These are phyloP conservation scores for Lacerta bilineata DNA, from an alignment of 2,797 vertebrate genomes.

Conservation along the genomic window DNA sequence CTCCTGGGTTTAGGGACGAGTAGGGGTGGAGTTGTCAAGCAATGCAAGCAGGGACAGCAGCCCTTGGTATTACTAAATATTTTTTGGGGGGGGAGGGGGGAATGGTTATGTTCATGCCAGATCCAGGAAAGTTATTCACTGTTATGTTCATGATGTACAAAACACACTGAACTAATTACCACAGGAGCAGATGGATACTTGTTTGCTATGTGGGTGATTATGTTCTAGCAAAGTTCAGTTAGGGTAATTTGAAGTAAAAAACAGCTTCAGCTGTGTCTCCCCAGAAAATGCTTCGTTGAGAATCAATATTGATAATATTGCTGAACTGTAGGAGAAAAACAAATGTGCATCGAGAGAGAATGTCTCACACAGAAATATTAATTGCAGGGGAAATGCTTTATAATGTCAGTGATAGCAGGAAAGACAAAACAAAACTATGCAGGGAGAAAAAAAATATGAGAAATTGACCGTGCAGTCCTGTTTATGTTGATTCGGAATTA, in stretches of 20 bases:
- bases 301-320: slow-evolving; percentile 43
- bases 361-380: neutral
- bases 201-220: slow-evolving; percentile 32
- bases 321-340: slow-evolving; percentile 16
- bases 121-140: slow-evolving; percentile 4
- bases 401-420: neutral
- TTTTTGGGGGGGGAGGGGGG: neutral
- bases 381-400: neutral
- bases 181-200: slow-evolving; percentile 40
- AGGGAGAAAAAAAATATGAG: too few relatives aligned
- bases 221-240: slow-evolving; percentile 24
- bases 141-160: slow-evolving; percentile 15
- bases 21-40: too few relatives aligned
- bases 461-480: neutral
- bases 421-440: neutral
- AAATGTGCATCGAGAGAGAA: neutral
- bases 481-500: too few relatives aligned
- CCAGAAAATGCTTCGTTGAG: slow-evolving; percentile 4
- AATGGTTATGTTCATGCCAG: slow-evolving; percentile 8
- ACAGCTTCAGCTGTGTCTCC: slow-evolving; percentile 7
- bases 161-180: slow-evolving; percentile 29
- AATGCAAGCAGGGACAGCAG: too few relatives aligned
- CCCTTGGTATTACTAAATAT: slow-evolving; percentile 1
- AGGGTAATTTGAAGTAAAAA: slow-evolving; percentile 8
- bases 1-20: too few relatives aligned